Conservation (phyloP, 2,797 vertebrate genomes). For the Rachycentron canadum region DNA sequence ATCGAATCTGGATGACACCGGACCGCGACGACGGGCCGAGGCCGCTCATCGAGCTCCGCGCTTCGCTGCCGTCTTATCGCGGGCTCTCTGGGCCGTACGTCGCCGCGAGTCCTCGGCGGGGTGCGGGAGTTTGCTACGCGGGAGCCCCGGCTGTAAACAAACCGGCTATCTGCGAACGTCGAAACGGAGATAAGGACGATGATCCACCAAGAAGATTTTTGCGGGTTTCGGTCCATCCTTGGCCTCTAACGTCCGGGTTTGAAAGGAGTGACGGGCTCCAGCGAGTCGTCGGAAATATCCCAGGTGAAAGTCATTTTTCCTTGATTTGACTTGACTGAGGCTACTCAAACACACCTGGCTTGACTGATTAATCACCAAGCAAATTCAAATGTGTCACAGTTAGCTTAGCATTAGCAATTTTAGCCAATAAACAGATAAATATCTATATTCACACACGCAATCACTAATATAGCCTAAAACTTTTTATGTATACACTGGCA, state of each 20-base stretch:
- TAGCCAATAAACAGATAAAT: too few species aligned
- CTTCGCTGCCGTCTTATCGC: conserved; percentile 3
- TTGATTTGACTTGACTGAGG: conserved; percentile 20
- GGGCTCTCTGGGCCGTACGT: not conserved
- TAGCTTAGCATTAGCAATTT: not conserved
- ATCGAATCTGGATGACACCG: conserved; percentile 71
- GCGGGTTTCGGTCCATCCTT: conserved; percentile 55
- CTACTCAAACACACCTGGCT: conserved; percentile 47
- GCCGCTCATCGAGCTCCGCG: not conserved
- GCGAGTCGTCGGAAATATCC: not conserved
- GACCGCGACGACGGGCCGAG: conserved; percentile 54
- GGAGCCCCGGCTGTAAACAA: not conserved
- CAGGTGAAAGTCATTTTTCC: conserved; percentile 35
- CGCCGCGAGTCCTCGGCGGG: not conserved
- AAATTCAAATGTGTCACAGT: rapidly evolving
- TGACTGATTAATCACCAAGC: not conserved
- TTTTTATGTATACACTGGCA: not conserved
- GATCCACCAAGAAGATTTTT: conserved; percentile 19
- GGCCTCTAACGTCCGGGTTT: not conserved
- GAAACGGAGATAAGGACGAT: conserved; percentile 18
- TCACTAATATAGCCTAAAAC: not conserved
- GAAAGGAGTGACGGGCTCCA: not conserved
- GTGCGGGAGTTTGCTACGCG: not conserved
- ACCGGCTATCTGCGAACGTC: conserved; percentile 20
- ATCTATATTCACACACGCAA: too few species aligned